Conservation (phyloP, 2,113 vertebrate genomes). For the Neolamprologus falcicula region DNA sequence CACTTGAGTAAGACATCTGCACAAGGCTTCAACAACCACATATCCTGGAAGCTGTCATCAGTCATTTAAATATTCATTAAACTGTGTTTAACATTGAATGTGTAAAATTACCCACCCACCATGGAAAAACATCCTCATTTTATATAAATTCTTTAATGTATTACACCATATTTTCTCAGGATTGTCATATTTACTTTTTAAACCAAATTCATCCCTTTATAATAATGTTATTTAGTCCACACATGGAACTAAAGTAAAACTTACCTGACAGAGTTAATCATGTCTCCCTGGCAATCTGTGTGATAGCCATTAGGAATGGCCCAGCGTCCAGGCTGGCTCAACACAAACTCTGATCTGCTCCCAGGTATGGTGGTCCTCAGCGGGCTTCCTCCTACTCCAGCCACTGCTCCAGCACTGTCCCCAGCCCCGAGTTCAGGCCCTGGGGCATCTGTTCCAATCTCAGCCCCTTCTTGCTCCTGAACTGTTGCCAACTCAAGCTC, state of each 20-base stretch:
- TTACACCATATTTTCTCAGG: not conserved
- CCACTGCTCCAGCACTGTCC: slow-evolving; percentile 48
- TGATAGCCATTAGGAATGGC: slow-evolving; percentile 87
- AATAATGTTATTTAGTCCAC: not conserved
- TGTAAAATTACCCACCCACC: not conserved
- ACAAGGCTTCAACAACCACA: not conserved
- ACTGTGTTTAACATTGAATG: not conserved
- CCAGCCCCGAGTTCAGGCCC: slow-evolving; percentile 28
- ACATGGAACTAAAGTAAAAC: not conserved
- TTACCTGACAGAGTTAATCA: slow-evolving; percentile 88
- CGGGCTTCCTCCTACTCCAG: slow-evolving; percentile 75
- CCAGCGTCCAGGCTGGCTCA: slow-evolving; percentile 81
- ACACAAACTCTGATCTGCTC: slow-evolving; percentile 89
- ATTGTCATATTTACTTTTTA: not conserved
- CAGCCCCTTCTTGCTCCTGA: slow-evolving; percentile 72
- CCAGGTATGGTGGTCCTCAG: slow-evolving; percentile 87
- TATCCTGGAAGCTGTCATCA: not conserved
- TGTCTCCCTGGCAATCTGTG: slow-evolving; percentile 60
- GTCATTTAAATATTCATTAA: not conserved
- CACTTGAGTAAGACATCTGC: not conserved
- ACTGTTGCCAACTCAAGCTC: slow-evolving; percentile 78
- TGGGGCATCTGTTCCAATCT: slow-evolving; percentile 62
- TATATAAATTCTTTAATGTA: not conserved
- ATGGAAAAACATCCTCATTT: not conserved
- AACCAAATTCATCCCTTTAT: not conserved